Evolutionary conservation across 2,888 invertebrate genomes (phyloP), one percentile per base, ranked within the genome.

Genomic region (Machimus rusticus): DNA sequence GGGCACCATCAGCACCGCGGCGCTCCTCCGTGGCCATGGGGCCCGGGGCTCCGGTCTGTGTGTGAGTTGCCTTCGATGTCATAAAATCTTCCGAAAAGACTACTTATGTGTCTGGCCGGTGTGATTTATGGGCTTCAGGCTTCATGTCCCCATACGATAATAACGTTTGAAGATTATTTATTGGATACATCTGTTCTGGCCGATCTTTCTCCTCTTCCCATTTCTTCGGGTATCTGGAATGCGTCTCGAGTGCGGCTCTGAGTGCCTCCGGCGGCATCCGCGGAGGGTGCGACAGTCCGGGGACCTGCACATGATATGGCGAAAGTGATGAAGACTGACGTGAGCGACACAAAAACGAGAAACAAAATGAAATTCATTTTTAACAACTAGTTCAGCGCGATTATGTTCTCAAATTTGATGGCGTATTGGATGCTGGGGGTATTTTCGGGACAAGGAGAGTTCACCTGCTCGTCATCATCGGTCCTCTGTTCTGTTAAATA

Each of bases 111-210:
- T 88, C 88, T 86, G 87, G 86, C 86, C 87, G 79, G 86, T 89
- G 87, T 94, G 94, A 94, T 94, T 94, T 94, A 94, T 94, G 94
- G 93, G 93, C 94, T 93, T 93, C 94, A 93, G 93, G 93, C 94
- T 94, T 93, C 94, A 94, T 94, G 94, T 93, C 93, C 92, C 92
- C 92, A 92, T 92, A 88, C 84, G 86, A 87, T 85, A 76, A 86
- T 51, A 74, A 82, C 79, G 74, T 82, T 74, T 74, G 87, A 86
- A 88, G 82, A 89, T 89, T 88, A 89, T 89, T 89, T 89, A 89
- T 89, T 89, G 89, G 89, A 86, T 88, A 89, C 89, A 89, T 89
- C 89, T 89, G 89, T 89, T 89, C 82, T 87, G 87, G 66, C 57
- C 86, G 86, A 78, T 57, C 78, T 86, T 78, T 79, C 78, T 66